Evolutionary conservation across 2,113 vertebrate species (phyloP).

Genomic region (Festucalex cinctus): DNA sequence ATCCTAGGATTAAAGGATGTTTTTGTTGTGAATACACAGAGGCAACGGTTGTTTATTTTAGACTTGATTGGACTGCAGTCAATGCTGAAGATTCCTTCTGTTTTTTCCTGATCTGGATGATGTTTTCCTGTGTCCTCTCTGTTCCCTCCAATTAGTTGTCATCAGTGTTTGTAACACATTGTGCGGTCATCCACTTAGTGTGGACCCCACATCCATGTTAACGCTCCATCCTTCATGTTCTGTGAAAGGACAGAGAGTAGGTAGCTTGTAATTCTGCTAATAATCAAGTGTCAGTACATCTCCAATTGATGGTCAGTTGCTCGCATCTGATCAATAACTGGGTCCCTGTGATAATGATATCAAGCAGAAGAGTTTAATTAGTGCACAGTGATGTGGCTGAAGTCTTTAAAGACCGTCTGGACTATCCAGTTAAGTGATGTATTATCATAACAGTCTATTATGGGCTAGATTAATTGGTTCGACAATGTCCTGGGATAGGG

Average conservation of each 20-base stretch:
- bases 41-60: not conserved
- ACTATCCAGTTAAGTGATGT: conserved; percentile 66
- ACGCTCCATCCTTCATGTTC: conserved; percentile 21
- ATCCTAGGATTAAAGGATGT: no score
- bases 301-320: conserved; percentile 25
- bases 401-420: conserved; percentile 52
- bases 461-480: conserved; percentile 65
- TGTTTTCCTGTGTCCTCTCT: conserved; percentile 38
- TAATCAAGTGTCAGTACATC: conserved; percentile 7
- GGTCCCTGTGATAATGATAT: conserved; percentile 51
- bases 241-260: conserved; percentile 19
- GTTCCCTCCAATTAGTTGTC: conserved; percentile 60
- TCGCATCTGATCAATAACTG: conserved; percentile 53
- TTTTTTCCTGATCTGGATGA: conserved; percentile 29
- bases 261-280: conserved; percentile 17
- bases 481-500: conserved; percentile 38
- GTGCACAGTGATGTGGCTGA: conserved; percentile 41
- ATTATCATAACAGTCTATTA: conserved; percentile 58
- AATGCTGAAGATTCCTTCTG: conserved; percentile 26
- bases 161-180: conserved; percentile 26
- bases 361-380: conserved; percentile 59
- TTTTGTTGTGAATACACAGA: no score
- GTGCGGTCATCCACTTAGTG: conserved; percentile 22
- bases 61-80: conserved; percentile 2
- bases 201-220: conserved; percentile 32